Percentiles rank a stretch among this genome's conserved stretches.
These are phyloP conservation scores for Thalassoma bifasciatum DNA, from an alignment of 2,113 vertebrate species.

Conservation along the genomic window DNA sequence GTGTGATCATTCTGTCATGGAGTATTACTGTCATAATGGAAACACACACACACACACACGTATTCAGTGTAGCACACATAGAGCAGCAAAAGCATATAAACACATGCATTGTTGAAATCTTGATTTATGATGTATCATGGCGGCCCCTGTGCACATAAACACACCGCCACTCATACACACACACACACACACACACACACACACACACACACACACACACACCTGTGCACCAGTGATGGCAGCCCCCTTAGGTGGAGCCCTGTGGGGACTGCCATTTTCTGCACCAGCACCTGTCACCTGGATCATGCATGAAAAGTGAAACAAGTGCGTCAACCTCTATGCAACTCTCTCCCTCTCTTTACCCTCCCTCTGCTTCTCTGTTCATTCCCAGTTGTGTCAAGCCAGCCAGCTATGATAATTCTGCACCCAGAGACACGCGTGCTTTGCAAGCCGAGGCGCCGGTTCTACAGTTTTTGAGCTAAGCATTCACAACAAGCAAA, in stretches of 20 bases:
- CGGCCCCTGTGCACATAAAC: slow-evolving; percentile 18
- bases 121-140: slow-evolving; percentile 45
- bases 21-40: slow-evolving; percentile 65
- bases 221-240: slow-evolving; percentile 31
- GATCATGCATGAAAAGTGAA: slow-evolving; percentile 60
- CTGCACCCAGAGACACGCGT: slow-evolving; percentile 53
- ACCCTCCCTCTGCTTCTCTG: slow-evolving; percentile 3
- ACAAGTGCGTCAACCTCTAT: slow-evolving; percentile 54
- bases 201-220: not conserved
- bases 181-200: not conserved
- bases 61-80: slow-evolving; percentile 8
- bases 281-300: slow-evolving; percentile 77
- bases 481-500: slow-evolving; percentile 34
- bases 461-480: slow-evolving; percentile 30
- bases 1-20: slow-evolving; percentile 78
- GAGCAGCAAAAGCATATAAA: slow-evolving; percentile 39
- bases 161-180: slow-evolving; percentile 1
- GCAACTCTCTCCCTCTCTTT: not conserved
- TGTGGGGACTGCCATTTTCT: slow-evolving; percentile 73
- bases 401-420: slow-evolving; percentile 64
- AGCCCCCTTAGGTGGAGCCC: slow-evolving; percentile 62
- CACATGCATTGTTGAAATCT: slow-evolving; percentile 34
- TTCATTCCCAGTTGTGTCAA: slow-evolving; percentile 62
- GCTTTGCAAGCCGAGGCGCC: slow-evolving; percentile 35
- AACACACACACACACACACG: slow-evolving; percentile 23